Evolutionary conservation across 1,140 invertebrate species (phyloP), one percentile per base, ranked within the genome.

Genomic region (Parapsyche elsis): DNA sequence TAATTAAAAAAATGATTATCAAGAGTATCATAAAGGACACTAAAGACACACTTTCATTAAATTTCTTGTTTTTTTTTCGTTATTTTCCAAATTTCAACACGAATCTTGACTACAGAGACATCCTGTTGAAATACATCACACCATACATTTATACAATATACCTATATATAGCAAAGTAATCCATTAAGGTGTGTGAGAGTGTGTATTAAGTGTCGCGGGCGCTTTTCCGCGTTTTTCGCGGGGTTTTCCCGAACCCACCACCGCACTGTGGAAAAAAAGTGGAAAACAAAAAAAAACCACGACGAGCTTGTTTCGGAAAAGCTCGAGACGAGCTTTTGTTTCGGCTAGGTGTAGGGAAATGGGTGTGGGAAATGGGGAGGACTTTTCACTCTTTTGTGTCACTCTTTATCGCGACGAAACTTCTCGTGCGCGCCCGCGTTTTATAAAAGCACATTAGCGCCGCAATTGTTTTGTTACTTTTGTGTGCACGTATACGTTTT

Each of bases 321-420:
- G 14, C 67, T 30, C 67, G 71, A 23, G 71, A 38, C 44, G 46
- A 38, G 24, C 75, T 53, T 64, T 77, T 77, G 75, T 77, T 64
- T 64, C 53, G 71, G 24, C 2, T 16, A 67, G 24, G 45, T 46
- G n/a, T n/a, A n/a, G n/a, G n/a, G n/a, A n/a, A n/a, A n/a, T n/a
- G n/a, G n/a, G n/a, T n/a, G n/a, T n/a, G n/a, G n/a, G n/a, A n/a
- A n/a, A n/a, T n/a, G 24, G 12, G 59, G 24, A 57, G 75, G 75
- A 77, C 75, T 59, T 59, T 77, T 77, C 75, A 61, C 75, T 77
- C 75, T 64, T 77, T 77, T 77, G 75, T 77, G 75, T 77, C 75
- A 77, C 75, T 77, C 75, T 77, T 77, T 77, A 77, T 77, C 75
- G 75, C 75, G 75, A 77, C 75, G 57, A 77, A 77, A 77, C 75